Conservation (phyloP, 2,113 vertebrate species). For the Proterorhinus semilunaris region DNA sequence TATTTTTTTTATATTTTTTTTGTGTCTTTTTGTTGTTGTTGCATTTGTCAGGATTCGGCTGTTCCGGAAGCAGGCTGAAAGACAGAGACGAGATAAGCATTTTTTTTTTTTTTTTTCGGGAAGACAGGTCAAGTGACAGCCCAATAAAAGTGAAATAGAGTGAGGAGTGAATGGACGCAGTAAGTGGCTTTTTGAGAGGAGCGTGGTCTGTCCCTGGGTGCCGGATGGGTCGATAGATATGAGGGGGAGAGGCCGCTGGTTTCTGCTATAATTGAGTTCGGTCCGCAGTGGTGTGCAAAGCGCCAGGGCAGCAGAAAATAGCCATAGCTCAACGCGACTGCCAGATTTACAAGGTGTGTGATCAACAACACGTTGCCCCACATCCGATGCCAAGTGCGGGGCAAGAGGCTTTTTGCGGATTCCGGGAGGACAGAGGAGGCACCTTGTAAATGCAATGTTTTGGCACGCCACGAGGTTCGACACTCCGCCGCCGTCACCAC, state of each 20-base stretch:
- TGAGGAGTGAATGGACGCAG: constrained; percentile 41
- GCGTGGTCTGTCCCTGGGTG: constrained; percentile 22
- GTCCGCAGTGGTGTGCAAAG: constrained; percentile 52
- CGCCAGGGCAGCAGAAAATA: constrained; percentile 60
- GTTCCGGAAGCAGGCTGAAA: constrained; percentile 25
- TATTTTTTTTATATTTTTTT: constrained; percentile 43
- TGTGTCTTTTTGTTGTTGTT: constrained; percentile 28
- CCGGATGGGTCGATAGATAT: constrained; percentile 62
- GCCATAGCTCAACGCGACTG: constrained; percentile 54
- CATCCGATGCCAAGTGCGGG: constrained; percentile 38
- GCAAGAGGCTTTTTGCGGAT: constrained; percentile 17
- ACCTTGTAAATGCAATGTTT: constrained; percentile 57
- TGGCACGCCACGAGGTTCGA: constrained; percentile 10
- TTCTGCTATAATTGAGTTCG: constrained; percentile 63
- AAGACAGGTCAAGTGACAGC: constrained; percentile 19
- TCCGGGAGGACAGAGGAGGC: constrained; percentile 31
- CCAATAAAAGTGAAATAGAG: constrained; percentile 51
- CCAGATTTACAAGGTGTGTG: constrained; percentile 58
- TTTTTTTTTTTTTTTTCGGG: not conserved
- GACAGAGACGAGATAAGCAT: constrained; percentile 26
- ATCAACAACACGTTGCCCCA: constrained; percentile 57
- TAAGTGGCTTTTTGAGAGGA: constrained; percentile 33
- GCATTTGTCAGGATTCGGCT: constrained; percentile 39
- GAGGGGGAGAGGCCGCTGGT: constrained; percentile 38
- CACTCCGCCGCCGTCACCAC: constrained; percentile 7